Evolutionary conservation across 2,113 vertebrate species (phyloP).

Genomic region (Ptilonorhynchus violaceus): DNA sequence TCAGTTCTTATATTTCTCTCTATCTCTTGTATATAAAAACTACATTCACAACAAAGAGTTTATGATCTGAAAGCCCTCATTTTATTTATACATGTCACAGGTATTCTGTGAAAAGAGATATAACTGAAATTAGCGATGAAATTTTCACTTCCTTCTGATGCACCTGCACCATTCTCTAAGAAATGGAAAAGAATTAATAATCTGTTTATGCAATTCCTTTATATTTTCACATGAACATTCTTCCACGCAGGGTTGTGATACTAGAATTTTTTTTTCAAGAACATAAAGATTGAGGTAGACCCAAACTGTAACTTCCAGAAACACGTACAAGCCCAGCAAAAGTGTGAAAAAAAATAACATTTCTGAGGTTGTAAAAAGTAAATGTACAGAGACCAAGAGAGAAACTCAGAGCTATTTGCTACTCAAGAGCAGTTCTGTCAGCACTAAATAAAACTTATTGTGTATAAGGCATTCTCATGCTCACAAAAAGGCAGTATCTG

Average conservation of each 20-base stretch:
- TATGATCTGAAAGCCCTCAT: neutral
- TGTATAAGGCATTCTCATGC: neutral
- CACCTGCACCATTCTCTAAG: neutral
- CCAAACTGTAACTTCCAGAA: neutral
- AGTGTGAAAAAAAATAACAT: neutral
- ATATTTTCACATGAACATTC: neutral
- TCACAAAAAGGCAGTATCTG: neutral
- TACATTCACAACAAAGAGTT: neutral
- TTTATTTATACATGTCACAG: neutral
- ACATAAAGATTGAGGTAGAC: neutral
- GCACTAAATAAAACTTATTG: neutral
- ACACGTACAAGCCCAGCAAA: neutral
- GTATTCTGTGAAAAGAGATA: neutral
- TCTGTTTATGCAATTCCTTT: neutral
- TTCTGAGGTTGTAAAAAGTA: neutral
- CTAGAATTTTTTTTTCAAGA: neutral
- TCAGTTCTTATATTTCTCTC: neutral
- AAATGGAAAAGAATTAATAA: neutral
- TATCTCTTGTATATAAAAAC: neutral
- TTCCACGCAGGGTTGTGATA: neutral
- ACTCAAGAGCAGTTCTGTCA: neutral
- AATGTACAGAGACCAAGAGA: neutral
- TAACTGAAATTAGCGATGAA: neutral
- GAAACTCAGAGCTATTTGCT: neutral
- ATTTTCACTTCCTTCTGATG: neutral